Base-by-base conservation (phyloP, 1,140 invertebrate genomes). In the Xylocopa sonorina region DNA sequence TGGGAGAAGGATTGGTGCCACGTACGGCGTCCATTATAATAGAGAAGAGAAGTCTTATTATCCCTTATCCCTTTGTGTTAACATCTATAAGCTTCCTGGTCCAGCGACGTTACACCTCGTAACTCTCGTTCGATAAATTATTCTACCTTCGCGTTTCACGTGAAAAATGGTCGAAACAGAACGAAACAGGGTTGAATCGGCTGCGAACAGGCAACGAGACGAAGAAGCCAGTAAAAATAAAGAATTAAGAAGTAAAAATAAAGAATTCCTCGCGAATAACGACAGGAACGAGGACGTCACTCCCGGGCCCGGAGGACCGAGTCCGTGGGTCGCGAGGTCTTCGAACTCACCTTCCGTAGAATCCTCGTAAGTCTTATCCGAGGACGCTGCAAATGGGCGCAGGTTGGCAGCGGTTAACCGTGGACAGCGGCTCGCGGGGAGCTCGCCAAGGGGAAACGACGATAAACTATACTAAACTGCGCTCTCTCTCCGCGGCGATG, bases 401-500 rank as follows among this genome's bases (percentile, higher is more conserved):
- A 75, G 69, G 68, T 78, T 62, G 41, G 55, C 50, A 38, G 24
- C 50, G 64, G 32, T 80, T 66, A 80, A 53, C 63, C 41, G 62
- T 50, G 50, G 63, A 83, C 74, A 51, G 21, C 29, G 60, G 27
- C 48, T 24, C 51, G 24, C 24, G 67, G 34, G n/a, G 51, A 64
- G 55, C 66, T 62, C 32, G 38, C 29, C 66, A 43, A 50, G 60
- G n/a, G 60, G 68, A 57, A 57, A 18, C 27, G 29, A 55, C 85
- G 81, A 86, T 87, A 87, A 87, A 87, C 79, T 82, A 72, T 63
- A 78, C 78, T 81, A 82, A 86, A 87, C 85, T 74, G 81, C 76
- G 72, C 62, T 67, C 63, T 71, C 62, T 67, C 63, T 81, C 81
- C 76, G 78, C 50, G 67, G 87, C 83, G 84, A 90, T 90, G 90